These are phyloP conservation scores for Eucera pruinosa DNA, from an alignment of 2,888 invertebrate species.

Conservation along the genomic window DNA sequence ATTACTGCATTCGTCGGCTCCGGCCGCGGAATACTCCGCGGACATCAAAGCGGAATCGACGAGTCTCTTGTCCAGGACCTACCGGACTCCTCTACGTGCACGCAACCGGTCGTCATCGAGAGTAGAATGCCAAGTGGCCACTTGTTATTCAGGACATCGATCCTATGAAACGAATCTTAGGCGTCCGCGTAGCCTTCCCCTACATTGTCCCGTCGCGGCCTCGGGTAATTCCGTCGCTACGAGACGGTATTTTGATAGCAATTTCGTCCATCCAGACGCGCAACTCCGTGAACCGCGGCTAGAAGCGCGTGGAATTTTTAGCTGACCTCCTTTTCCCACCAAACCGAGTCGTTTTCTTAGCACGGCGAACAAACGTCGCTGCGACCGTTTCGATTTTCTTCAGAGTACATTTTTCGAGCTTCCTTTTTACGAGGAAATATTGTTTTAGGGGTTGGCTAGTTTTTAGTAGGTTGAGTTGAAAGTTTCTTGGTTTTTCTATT, in stretches of 20 bases:
- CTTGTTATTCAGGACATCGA: constrained; percentile 63
- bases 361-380: no score
- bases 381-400: no score
- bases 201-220: constrained; percentile 42
- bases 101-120: constrained; percentile 57
- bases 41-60: constrained; percentile 69
- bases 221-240: constrained; percentile 19
- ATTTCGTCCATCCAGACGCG: constrained; percentile 11
- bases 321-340: neutral
- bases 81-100: constrained; percentile 60
- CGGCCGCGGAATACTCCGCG: constrained; percentile 30
- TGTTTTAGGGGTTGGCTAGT: no score
- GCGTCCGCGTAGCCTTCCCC: constrained; percentile 36
- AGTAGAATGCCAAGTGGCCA: constrained; percentile 66
- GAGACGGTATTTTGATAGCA: constrained; percentile 35
- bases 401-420: no score
- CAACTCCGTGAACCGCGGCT: neutral
- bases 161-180: constrained; percentile 56
- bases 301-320: constrained; percentile 15
- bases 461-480: no score
- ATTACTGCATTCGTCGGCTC: constrained; percentile 52
- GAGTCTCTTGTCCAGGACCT: constrained; percentile 53
- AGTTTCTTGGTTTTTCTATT: no score
- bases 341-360: no score
- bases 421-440: no score